Evolutionary conservation across 2,797 vertebrate species (phyloP).

Genomic region (Heliangelus exortis): DNA sequence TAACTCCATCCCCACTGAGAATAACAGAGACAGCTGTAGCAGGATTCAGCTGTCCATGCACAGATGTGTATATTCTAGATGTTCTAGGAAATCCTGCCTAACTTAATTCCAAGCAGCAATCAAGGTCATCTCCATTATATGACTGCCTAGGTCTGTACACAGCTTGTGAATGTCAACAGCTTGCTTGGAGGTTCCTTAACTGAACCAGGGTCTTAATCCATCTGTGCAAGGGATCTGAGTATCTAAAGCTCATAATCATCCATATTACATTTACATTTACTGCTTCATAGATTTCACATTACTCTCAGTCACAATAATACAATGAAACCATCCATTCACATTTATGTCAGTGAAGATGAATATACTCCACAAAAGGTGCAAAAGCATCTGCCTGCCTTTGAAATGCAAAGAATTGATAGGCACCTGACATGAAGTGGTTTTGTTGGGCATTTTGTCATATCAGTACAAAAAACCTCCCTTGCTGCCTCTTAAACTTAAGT

Average conservation of each 20-base stretch:
- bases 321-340: background rate
- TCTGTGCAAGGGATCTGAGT: background rate
- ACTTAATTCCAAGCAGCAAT: background rate
- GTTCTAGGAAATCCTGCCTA: background rate
- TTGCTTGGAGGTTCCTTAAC: background rate
- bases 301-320: background rate
- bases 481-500: background rate
- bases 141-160: background rate
- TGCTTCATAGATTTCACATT: conserved; percentile 3
- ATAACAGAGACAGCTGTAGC: background rate
- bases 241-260: background rate
- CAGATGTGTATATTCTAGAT: background rate
- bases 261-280: background rate
- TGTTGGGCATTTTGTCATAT: background rate
- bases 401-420: conserved; percentile 28
- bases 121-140: background rate
- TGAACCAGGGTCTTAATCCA: background rate
- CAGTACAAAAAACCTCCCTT: background rate
- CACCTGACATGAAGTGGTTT: conserved; percentile 13
- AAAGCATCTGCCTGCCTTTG: conserved; percentile 10
- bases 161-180: background rate
- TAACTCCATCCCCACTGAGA: background rate
- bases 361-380: background rate
- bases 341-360: conserved; percentile 12
- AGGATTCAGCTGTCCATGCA: background rate